A percentile compares a stretch with the other conserved stretches of the same genome.
phyloP scores from a whole-genome alignment of 2,797 vertebrate species.

The Champsocephalus gunnari region DNA sequence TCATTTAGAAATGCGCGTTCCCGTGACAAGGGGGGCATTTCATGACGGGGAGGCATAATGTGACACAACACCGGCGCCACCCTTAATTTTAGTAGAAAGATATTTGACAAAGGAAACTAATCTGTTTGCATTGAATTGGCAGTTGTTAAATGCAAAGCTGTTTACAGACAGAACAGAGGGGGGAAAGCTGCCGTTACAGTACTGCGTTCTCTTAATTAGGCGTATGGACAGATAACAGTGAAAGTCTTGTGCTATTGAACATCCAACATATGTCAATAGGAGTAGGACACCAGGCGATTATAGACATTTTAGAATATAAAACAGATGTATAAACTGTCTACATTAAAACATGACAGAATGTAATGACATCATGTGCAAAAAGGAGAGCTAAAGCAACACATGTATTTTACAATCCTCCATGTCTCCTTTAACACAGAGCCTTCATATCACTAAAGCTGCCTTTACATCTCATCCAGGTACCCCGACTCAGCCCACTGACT shows the following conservation, averaged over 20 bases:
- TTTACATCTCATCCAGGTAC: slow-evolving; percentile 89
- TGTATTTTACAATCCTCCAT: slow-evolving; percentile 4
- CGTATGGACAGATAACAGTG: background rate
- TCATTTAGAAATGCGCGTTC: no score
- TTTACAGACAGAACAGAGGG: background rate
- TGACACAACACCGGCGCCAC: no score
- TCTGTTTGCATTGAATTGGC: background rate
- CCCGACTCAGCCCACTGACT: slow-evolving; percentile 82
- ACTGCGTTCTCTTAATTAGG: background rate
- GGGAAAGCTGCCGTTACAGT: slow-evolving; percentile 4
- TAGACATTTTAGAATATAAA: background rate
- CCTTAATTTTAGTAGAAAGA: background rate
- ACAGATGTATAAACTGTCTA: background rate
- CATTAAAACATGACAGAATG: background rate
- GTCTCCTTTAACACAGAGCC: background rate
- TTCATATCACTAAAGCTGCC: background rate
- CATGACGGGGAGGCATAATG: no score
- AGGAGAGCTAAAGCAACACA: slow-evolving; percentile 13
- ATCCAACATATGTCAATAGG: background rate
- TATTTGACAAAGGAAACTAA: background rate
- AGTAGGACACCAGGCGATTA: slow-evolving; percentile 2
- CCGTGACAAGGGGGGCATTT: no score
- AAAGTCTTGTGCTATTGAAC: background rate
- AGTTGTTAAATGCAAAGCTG: background rate
- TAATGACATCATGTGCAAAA: slow-evolving; percentile 2